A percentile compares a stretch with the other conserved stretches of the same genome.
Evolutionary conservation across 2,113 vertebrate genomes (phyloP).

Genomic region (Colius striatus): DNA sequence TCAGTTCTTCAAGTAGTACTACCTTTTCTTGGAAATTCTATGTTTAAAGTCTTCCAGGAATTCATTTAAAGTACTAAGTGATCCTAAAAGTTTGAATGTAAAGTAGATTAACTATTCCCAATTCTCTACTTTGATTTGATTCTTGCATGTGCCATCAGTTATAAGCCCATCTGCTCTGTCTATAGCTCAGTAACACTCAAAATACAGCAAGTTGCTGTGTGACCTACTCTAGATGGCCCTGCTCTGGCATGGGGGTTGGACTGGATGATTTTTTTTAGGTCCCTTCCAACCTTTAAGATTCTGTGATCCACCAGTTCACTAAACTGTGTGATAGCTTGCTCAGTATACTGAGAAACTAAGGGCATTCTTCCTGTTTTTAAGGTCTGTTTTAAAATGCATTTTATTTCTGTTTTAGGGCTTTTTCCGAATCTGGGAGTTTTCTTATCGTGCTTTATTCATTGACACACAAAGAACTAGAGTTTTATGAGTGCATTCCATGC

Average conservation of each 20-base stretch:
- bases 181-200: not conserved
- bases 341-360: not conserved
- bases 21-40: not conserved
- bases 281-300: too few species aligned
- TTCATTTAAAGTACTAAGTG: not conserved
- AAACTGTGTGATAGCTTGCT: not conserved
- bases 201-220: not conserved
- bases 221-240: too few species aligned
- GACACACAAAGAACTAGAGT: slow-evolving; percentile 89
- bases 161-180: not conserved
- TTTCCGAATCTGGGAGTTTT: slow-evolving; percentile 86
- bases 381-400: not conserved
- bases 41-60: not conserved
- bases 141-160: not conserved
- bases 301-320: not conserved
- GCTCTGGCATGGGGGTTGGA: too few species aligned
- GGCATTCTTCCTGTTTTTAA: not conserved
- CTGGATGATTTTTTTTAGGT: too few species aligned
- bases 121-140: not conserved
- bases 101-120: not conserved
- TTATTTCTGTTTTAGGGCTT: slow-evolving; percentile 76
- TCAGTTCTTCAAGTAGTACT: not conserved
- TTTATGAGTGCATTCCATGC: slow-evolving; percentile 86
- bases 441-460: slow-evolving; percentile 88
- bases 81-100: not conserved